phyloP scores from a whole-genome alignment of 2,888 invertebrate species.

The Cephus pygmeus region DNA sequence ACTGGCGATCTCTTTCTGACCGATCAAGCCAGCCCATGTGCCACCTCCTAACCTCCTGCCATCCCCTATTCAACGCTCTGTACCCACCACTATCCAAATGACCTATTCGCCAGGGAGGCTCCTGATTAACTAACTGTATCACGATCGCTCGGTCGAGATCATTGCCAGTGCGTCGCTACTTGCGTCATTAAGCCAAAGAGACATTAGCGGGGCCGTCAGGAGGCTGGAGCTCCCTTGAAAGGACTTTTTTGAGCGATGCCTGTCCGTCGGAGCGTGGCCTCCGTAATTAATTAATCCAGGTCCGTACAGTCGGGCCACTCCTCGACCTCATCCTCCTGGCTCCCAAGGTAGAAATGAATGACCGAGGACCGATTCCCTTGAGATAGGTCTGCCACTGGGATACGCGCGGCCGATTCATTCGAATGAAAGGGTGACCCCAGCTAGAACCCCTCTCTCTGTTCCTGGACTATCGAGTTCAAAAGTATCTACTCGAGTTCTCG shows the following conservation, averaged over 20 bases:
- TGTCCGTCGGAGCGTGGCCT: not conserved
- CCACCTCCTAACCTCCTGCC: not conserved
- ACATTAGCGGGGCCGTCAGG: not conserved
- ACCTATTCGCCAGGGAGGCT: not conserved
- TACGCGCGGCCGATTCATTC: not conserved
- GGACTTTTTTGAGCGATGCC: not conserved
- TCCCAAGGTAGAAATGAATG: not conserved
- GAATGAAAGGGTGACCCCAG: not conserved
- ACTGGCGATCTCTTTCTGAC: conserved; percentile 15
- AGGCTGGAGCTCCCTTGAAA: not conserved
- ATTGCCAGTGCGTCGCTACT: not conserved
- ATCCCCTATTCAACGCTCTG: not conserved
- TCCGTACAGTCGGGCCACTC: conserved; percentile 12
- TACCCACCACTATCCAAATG: not conserved
- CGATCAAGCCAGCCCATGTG: not conserved
- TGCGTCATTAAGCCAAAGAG: not conserved
- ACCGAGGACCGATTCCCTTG: not conserved
- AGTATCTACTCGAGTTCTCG: not conserved
- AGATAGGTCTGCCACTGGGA: not conserved
- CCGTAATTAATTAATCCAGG: conserved; percentile 1
- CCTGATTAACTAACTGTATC: conserved; percentile 12
- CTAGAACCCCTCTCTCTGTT: not conserved
- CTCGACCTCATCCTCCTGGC: not conserved
- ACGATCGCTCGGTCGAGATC: not conserved
- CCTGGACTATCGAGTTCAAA: not conserved